Conservation (phyloP, 23 tunicate species). For the Halocynthia roretzi region DNA sequence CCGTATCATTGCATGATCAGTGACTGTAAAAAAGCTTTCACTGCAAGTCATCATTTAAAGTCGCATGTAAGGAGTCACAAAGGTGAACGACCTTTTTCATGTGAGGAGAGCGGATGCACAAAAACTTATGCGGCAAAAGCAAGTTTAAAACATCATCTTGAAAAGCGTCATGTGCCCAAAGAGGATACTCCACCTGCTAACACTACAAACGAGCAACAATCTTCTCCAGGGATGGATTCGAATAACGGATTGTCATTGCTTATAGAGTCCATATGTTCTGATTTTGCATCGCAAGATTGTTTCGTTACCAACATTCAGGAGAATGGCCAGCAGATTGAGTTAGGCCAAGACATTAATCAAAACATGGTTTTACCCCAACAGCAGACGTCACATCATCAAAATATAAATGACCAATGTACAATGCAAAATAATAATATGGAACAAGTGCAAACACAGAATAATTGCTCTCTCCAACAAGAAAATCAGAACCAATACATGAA, state of each 20-base stretch:
- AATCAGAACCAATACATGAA: too few relatives aligned
- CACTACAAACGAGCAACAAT: slow-evolving; percentile 6
- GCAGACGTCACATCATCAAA: too few relatives aligned
- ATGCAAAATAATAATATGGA: too few relatives aligned
- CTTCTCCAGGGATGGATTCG: slow-evolving; percentile 2
- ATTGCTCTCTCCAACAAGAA: too few relatives aligned
- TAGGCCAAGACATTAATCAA: too few relatives aligned
- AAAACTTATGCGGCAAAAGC: slow-evolving; percentile 83
- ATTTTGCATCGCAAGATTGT: neutral
- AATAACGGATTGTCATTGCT: slow-evolving; percentile 16
- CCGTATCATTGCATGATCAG: slow-evolving; percentile 52
- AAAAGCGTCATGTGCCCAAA: slow-evolving; percentile 34
- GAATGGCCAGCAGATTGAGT: too few relatives aligned
- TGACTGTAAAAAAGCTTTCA: slow-evolving; percentile 71
- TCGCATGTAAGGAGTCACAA: slow-evolving; percentile 82
- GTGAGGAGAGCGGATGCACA: slow-evolving; percentile 69
- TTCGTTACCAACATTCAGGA: too few relatives aligned
- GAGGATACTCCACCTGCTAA: neutral
- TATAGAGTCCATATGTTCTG: slow-evolving; percentile 13
- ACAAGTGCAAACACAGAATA: too few relatives aligned
- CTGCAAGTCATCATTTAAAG: slow-evolving; percentile 89
- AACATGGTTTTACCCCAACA: too few relatives aligned
- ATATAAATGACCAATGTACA: too few relatives aligned
- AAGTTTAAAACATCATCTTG: slow-evolving; percentile 62
- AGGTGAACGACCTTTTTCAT: slow-evolving; percentile 82